Evolutionary conservation across 2,113 vertebrate species (phyloP).

Genomic region (Spea multiplicata): DNA sequence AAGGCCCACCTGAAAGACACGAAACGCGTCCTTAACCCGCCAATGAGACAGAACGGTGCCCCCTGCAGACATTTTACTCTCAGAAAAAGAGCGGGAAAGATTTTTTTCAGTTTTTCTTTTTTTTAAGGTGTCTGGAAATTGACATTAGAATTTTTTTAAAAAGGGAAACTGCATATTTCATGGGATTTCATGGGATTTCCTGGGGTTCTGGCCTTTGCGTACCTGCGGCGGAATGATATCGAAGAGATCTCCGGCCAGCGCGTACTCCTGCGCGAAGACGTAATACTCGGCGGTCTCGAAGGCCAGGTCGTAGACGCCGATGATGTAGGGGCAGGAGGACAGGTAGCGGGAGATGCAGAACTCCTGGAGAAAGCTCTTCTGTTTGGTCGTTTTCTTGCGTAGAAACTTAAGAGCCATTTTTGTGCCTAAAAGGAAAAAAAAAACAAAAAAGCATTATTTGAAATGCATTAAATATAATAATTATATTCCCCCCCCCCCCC

Average conservation of each 20-base stretch:
- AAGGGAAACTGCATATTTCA: too few relatives aligned
- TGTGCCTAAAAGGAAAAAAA: slow-evolving; percentile 59
- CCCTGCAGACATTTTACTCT: too few relatives aligned
- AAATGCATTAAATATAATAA: too few relatives aligned
- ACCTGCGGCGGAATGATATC: slow-evolving; percentile 85
- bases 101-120: too few relatives aligned
- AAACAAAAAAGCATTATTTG: background rate
- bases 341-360: slow-evolving; percentile 79
- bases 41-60: too few relatives aligned
- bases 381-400: slow-evolving; percentile 79
- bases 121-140: too few relatives aligned
- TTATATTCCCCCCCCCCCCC: background rate
- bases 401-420: slow-evolving; percentile 82
- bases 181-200: too few relatives aligned
- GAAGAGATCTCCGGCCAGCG: slow-evolving; percentile 76
- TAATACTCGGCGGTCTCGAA: slow-evolving; percentile 79
- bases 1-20: slow-evolving; percentile 66
- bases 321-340: slow-evolving; percentile 77
- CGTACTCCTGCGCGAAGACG: slow-evolving; percentile 79
- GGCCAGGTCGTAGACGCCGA: slow-evolving; percentile 79
- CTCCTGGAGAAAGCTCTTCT: slow-evolving; percentile 77
- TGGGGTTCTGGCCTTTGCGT: slow-evolving; percentile 2
- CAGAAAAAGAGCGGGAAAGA: too few relatives aligned
- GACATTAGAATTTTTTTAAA: too few relatives aligned
- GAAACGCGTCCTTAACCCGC: too few relatives aligned